phyloP scores from a whole-genome alignment of 2,797 vertebrate genomes.

The Hemibagrus guttatus region DNA sequence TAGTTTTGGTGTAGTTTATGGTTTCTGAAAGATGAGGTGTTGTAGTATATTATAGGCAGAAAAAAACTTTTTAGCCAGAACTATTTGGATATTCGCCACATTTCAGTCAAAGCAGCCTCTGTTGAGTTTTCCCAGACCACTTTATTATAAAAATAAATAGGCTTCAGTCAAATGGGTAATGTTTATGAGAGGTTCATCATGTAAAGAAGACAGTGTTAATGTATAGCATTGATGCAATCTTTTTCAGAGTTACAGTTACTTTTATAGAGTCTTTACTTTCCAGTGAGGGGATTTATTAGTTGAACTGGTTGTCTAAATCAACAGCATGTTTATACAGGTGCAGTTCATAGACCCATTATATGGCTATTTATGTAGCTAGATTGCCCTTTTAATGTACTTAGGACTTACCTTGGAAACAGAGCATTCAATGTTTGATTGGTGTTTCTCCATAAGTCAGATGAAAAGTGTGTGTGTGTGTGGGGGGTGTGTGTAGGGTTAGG shows the following conservation, averaged over 20 bases:
- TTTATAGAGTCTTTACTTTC: not conserved
- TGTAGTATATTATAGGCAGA: not conserved
- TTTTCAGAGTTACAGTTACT: slow-evolving; percentile 29
- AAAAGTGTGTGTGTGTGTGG: too few species aligned
- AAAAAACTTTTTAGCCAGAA: too few species aligned
- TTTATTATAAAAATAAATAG: not conserved
- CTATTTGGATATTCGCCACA: not conserved
- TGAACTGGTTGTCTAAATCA: not conserved
- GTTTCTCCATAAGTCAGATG: not conserved
- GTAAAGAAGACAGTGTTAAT: slow-evolving; percentile 22
- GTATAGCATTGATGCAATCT: slow-evolving; percentile 41
- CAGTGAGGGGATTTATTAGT: too few species aligned
- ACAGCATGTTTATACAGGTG: not conserved
- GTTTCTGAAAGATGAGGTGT: not conserved
- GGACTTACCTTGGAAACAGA: slow-evolving; percentile 28
- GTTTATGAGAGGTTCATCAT: slow-evolving; percentile 36
- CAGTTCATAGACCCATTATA: not conserved
- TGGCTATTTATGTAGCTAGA: not conserved
- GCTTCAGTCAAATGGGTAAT: not conserved
- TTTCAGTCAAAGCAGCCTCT: not conserved
- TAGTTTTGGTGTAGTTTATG: too few species aligned
- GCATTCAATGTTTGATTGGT: not conserved
- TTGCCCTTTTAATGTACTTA: not conserved
- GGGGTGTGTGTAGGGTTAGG: too few species aligned
- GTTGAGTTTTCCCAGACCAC: not conserved